Evolutionary conservation across 2,888 invertebrate species (phyloP).

Genomic region (Dysmachus trigonus): DNA sequence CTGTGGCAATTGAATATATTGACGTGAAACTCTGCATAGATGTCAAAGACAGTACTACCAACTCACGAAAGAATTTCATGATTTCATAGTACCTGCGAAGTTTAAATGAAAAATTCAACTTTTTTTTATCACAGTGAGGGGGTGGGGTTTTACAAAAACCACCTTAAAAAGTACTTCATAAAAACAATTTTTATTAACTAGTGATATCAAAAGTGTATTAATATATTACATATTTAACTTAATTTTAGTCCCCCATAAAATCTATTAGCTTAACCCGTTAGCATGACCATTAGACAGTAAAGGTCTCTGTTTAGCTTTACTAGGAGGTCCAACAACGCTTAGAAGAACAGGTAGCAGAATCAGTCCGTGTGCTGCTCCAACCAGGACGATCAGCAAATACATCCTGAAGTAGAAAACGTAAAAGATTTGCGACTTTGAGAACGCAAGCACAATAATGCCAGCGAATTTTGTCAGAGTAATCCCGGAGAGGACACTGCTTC

Average conservation of each 20-base stretch:
- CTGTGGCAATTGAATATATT: no score
- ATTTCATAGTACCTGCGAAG: no score
- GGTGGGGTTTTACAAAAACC: no score
- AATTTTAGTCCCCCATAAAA: neutral
- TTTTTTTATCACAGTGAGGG: no score
- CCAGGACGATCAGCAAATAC: slow-evolving; percentile 91
- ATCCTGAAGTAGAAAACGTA: slow-evolving; percentile 94
- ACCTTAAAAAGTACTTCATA: neutral
- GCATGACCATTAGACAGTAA: neutral
- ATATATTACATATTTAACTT: neutral
- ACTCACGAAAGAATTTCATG: no score
- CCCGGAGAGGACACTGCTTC: slow-evolving; percentile 91
- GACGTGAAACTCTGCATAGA: no score
- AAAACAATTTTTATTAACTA: neutral
- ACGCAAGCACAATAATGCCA: slow-evolving; percentile 87
- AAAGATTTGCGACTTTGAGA: slow-evolving; percentile 88
- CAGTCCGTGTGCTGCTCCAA: slow-evolving; percentile 91
- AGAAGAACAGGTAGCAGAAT: slow-evolving; percentile 91
- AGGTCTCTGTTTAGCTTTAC: neutral
- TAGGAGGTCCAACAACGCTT: slow-evolving; percentile 74
- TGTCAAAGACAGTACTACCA: no score
- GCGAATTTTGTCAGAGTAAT: slow-evolving; percentile 95
- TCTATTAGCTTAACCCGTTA: neutral
- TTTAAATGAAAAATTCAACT: no score
- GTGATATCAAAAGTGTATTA: neutral